Evolutionary conservation across 2,113 vertebrate species (phyloP).

Genomic region (Saimiri boliviensis): DNA sequence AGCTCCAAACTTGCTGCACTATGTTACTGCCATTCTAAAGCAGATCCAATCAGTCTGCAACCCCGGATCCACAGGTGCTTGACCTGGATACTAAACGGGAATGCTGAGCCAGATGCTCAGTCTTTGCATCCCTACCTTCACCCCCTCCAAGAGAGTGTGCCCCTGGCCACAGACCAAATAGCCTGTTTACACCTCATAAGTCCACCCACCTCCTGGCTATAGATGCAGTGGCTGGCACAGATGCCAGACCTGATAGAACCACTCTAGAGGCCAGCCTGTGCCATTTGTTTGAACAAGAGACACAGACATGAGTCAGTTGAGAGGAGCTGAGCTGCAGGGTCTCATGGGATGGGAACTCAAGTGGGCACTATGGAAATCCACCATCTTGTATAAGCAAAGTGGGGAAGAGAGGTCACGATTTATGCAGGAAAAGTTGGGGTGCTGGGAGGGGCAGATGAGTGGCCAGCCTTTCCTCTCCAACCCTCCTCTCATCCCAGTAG

Average conservation of each 20-base stretch:
- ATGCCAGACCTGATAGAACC: not conserved
- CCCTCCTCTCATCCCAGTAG: too few relatives aligned
- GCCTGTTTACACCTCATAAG: not conserved
- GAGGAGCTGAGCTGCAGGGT: not conserved
- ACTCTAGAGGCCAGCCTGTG: not conserved
- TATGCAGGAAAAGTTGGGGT: not conserved
- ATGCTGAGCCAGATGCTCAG: not conserved
- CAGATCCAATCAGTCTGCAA: not conserved
- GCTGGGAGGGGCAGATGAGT: not conserved
- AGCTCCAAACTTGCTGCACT: not conserved
- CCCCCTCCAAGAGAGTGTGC: not conserved
- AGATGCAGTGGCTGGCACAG: not conserved
- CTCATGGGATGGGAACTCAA: not conserved
- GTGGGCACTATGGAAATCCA: not conserved
- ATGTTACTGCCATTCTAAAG: not conserved
- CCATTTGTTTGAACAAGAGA: not conserved
- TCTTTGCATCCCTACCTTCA: too few relatives aligned
- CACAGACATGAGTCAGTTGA: not conserved
- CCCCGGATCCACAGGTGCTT: not conserved
- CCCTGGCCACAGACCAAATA: not conserved
- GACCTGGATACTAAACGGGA: accelerated
- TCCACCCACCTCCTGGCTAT: not conserved
- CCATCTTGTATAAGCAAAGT: not conserved
- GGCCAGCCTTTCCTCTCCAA: not conserved
- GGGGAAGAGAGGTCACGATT: not conserved